Evolutionary conservation across 1,140 invertebrate genomes (phyloP).

Genomic region (Cyclina sinensis): DNA sequence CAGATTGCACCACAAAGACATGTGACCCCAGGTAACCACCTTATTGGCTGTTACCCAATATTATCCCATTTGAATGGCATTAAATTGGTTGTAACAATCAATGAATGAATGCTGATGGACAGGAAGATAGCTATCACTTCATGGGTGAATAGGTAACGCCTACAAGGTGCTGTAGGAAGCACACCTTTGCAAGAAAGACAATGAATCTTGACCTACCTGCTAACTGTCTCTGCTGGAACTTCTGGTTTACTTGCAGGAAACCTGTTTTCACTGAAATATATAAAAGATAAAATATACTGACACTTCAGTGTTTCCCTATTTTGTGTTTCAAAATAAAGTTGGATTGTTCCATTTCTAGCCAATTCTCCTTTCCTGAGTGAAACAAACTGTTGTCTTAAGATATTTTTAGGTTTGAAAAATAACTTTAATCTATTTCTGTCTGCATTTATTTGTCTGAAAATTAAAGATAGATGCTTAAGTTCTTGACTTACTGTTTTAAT

Average conservation of each 20-base stretch:
- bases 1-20: constrained; percentile 36
- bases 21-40: constrained; percentile 31
- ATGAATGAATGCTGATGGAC: constrained; percentile 8
- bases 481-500: too few species aligned
- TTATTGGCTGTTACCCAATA: constrained; percentile 40
- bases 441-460: too few species aligned
- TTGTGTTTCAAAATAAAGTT: too few species aligned
- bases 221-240: background rate
- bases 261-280: constrained; percentile 1
- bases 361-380: too few species aligned
- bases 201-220: constrained; percentile 2
- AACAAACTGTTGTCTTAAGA: too few species aligned
- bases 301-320: too few species aligned
- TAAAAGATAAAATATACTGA: background rate
- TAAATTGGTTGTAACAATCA: constrained; percentile 54
- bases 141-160: background rate
- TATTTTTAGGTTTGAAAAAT: too few species aligned
- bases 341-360: too few species aligned
- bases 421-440: too few species aligned
- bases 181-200: background rate
- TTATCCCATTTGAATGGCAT: constrained; percentile 48
- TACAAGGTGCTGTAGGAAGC: background rate
- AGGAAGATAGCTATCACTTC: constrained; percentile 38
- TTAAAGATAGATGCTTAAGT: too few species aligned
- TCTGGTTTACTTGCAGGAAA: constrained; percentile 7